Conservation (phyloP, 2,797 vertebrate species). For the Halcyon chelicuti region DNA sequence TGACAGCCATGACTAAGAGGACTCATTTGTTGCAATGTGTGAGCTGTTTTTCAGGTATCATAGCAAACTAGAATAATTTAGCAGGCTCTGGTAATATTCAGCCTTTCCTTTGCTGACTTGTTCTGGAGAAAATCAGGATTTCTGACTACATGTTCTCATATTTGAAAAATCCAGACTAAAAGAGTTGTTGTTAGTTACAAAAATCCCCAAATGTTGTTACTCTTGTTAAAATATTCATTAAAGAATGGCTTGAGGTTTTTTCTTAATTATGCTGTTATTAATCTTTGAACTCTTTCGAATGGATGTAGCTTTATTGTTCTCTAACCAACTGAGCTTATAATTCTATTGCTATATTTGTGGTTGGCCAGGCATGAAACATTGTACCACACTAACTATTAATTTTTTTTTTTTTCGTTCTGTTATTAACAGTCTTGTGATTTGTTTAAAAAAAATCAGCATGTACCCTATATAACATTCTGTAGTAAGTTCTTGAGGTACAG, state of each 20-base stretch:
- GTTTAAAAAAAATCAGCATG: not conserved
- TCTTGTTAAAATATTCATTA: slow-evolving; percentile 31
- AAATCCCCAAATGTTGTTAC: not conserved
- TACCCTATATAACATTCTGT: not conserved
- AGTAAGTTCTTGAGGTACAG: not conserved
- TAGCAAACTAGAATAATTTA: not conserved
- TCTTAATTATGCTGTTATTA: slow-evolving; percentile 65
- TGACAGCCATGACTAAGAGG: not conserved
- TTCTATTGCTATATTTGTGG: slow-evolving; percentile 42
- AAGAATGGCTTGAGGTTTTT: slow-evolving; percentile 38
- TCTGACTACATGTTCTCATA: not conserved
- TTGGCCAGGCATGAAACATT: slow-evolving; percentile 34
- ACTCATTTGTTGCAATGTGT: not conserved
- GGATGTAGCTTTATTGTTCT: slow-evolving; percentile 55
- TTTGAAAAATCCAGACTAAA: not conserved
- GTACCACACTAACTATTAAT: not conserved
- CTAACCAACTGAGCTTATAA: slow-evolving; percentile 57
- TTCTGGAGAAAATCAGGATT: not conserved
- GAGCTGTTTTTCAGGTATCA: not conserved
- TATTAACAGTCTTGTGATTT: not conserved
- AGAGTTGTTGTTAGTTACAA: not conserved
- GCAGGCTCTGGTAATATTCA: not conserved
- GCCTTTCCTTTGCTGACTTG: not conserved
- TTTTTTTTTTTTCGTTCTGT: slow-evolving; percentile 6
- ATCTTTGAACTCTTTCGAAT: slow-evolving; percentile 53